A percentile compares a stretch with the other conserved stretches of the same genome.
Evolutionary conservation across 2,888 invertebrate genomes (phyloP).

Genomic region (Nephrotoma appendiculata): DNA sequence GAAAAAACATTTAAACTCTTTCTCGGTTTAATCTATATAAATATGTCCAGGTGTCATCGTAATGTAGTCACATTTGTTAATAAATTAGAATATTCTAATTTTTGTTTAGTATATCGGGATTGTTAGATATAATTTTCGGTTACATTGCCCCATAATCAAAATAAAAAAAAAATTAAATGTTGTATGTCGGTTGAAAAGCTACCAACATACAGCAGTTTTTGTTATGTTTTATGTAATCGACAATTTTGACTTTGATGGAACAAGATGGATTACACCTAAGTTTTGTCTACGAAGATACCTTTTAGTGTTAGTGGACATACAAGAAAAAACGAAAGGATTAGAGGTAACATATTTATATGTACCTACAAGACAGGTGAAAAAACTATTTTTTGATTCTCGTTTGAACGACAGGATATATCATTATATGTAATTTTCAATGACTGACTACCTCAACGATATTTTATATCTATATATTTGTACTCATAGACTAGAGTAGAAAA

Average conservation of each 20-base stretch:
- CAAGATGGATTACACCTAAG: not conserved
- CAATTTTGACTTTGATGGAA: not conserved
- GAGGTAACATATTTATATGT: not conserved
- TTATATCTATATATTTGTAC: not conserved
- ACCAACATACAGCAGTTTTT: not conserved
- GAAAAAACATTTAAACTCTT: not conserved
- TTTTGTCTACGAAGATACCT: not conserved
- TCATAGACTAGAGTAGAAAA: not conserved
- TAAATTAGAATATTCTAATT: not conserved
- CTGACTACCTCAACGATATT: not conserved
- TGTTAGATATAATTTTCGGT: not conserved
- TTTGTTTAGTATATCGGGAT: not conserved
- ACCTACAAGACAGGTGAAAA: not conserved
- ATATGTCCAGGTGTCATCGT: not conserved
- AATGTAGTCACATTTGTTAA: not conserved
- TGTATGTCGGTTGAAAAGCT: not conserved
- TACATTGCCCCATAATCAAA: not conserved
- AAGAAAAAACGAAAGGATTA: not conserved
- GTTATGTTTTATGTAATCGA: not conserved
- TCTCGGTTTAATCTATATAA: not conserved
- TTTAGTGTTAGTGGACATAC: not conserved
- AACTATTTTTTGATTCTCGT: not conserved
- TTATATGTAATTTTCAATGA: not conserved
- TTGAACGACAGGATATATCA: not conserved
- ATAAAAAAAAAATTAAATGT: not conserved